These are phyloP conservation scores for Megatriorchis doriae DNA, from an alignment of 2,113 vertebrate species.

Conservation along the genomic window DNA sequence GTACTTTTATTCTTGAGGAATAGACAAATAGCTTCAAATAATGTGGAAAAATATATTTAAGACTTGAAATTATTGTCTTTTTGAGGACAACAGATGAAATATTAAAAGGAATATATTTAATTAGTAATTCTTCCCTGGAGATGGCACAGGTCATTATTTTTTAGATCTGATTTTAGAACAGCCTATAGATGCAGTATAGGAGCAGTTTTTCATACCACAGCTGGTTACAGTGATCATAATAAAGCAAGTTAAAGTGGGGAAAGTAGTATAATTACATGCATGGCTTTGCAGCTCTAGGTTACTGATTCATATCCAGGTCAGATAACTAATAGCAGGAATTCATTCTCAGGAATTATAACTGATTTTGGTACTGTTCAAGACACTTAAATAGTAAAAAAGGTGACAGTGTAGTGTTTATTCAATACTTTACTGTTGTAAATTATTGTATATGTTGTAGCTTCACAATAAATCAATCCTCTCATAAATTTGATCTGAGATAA, in stretches of 20 bases:
- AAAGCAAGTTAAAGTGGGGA: background rate
- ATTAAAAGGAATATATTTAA: background rate
- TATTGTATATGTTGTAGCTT: background rate
- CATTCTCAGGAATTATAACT: background rate
- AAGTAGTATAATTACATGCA: background rate
- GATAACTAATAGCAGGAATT: background rate
- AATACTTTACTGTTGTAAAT: background rate
- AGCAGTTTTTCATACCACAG: background rate
- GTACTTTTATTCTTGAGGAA: background rate
- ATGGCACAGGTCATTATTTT: background rate
- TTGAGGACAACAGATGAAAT: background rate
- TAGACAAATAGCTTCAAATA: background rate
- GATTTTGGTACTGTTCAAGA: background rate
- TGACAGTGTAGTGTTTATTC: background rate
- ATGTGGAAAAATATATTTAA: background rate
- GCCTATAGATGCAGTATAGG: background rate
- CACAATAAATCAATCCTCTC: background rate
- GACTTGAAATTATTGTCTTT: background rate
- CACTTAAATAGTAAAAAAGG: background rate
- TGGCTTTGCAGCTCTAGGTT: constrained; percentile 15
- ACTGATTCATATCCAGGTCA: constrained; percentile 19
- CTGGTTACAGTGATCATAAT: background rate
- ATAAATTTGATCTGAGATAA: background rate
- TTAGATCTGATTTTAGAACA: background rate
- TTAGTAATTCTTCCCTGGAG: background rate